Percentiles rank a stretch among this genome's conserved stretches.
phyloP scores from a whole-genome alignment of 2,888 invertebrate species.

The Ariolimax columbianus region DNA sequence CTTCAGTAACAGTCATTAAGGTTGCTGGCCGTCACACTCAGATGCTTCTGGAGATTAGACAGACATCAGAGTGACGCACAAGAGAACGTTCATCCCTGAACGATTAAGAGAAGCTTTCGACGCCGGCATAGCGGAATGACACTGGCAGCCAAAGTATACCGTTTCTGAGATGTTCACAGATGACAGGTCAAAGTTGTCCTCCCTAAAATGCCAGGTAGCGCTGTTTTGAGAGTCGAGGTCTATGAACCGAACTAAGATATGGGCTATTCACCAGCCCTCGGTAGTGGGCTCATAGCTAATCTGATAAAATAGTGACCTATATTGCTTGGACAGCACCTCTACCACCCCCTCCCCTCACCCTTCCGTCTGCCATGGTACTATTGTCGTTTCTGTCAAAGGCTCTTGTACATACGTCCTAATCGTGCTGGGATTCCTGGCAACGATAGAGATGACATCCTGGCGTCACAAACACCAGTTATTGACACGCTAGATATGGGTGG shows the following conservation, averaged over 20 bases:
- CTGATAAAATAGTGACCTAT: slow-evolving; percentile 3
- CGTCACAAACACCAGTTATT: too few relatives aligned
- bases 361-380: background rate
- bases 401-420: background rate
- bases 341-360: too few relatives aligned
- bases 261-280: background rate
- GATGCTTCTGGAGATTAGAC: background rate
- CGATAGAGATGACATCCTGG: too few relatives aligned
- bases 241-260: background rate
- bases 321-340: background rate
- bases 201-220: background rate
- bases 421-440: too few relatives aligned
- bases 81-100: background rate
- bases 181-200: background rate
- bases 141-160: background rate
- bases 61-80: background rate
- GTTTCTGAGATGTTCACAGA: background rate
- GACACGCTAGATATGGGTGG: too few relatives aligned
- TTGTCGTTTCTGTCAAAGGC: background rate
- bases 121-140: background rate
- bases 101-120: background rate
- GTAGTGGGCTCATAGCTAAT: background rate
- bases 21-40: background rate
- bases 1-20: background rate
- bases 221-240: background rate